Base-by-base conservation (phyloP, 2,888 invertebrate genomes). In the Eulithis testata region DNA sequence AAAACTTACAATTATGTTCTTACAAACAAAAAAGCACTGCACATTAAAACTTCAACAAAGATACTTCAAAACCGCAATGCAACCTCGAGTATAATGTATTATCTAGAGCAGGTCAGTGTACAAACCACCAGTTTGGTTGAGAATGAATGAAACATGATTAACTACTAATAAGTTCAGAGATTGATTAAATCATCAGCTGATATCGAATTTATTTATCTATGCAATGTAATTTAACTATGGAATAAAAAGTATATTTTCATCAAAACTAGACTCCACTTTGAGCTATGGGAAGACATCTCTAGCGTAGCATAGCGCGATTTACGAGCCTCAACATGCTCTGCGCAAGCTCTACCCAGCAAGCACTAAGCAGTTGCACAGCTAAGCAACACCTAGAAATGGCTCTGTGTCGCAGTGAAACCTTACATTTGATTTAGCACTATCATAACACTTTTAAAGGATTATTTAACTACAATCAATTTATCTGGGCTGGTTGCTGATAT, bases 21-120 rank as follows among this genome's bases (percentile, higher is more conserved):
- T 87, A 86, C 85, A 84, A 88, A 88, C 86, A 87, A 87, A 60
- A 40, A 91, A 91, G 90, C 90, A 89, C 87, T 85, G 88, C 87
- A 85, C 81, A 84, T 89, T 86, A 83, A 82, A 84, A 85, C 83
- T 83, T 77, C 76, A 85, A 87, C 82, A 82, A 85, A 85, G 86
- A 55, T 60, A 86, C 78, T 77, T 83, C 84, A 88, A 87, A 85
- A 87, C 83, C 80, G 85, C 81, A 81, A 86, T 88, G 86, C 86
- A 73, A 88, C 64, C 57, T 58, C 63, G 69, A 70, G 67, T 62
- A 64, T 66, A 66, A 68, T 62, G 57, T 64, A 73, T 82, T 82
- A 84, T 70, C 84, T 86, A 85, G 77, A 76, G 76, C 73, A 78
- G 77, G 72, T 72, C 70, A 76, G 68, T 73, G 66, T 73, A 70